A percentile compares a stretch with the other conserved stretches of the same genome.
Conservation (phyloP, 2,797 vertebrate genomes). For the Carcharodon carcharias region DNA sequence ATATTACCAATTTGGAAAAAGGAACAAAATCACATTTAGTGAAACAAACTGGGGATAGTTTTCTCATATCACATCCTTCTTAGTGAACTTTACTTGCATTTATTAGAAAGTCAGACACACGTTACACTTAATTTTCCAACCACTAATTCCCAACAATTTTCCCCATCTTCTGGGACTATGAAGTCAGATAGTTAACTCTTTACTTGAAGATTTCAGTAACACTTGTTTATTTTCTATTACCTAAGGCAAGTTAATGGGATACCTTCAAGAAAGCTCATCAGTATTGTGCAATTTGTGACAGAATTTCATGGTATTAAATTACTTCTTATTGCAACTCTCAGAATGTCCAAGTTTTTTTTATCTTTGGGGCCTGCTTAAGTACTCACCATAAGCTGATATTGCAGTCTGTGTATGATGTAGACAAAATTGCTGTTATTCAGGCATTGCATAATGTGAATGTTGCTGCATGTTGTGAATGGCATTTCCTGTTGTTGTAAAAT, state of each 20-base stretch:
- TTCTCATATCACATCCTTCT: background rate
- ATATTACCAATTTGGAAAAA: background rate
- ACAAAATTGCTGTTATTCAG: background rate
- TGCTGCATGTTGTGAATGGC: background rate
- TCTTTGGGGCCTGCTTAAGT: background rate
- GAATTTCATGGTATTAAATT: background rate
- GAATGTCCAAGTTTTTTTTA: background rate
- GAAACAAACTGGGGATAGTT: background rate
- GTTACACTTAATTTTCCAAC: background rate
- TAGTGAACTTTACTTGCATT: background rate
- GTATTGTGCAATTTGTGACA: background rate
- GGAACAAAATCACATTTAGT: background rate
- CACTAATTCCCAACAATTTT: background rate
- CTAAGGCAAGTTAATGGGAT: background rate
- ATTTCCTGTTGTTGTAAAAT: background rate
- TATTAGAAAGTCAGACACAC: background rate
- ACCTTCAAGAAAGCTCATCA: background rate
- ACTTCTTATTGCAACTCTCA: background rate
- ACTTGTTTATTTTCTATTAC: background rate
- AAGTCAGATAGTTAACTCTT: background rate
- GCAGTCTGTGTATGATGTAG: background rate
- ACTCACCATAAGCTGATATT: background rate
- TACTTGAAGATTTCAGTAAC: background rate
- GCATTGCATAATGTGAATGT: background rate
- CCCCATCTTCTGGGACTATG: background rate